phyloP scores from a whole-genome alignment of 2,888 invertebrate genomes.

The Automeris io region DNA sequence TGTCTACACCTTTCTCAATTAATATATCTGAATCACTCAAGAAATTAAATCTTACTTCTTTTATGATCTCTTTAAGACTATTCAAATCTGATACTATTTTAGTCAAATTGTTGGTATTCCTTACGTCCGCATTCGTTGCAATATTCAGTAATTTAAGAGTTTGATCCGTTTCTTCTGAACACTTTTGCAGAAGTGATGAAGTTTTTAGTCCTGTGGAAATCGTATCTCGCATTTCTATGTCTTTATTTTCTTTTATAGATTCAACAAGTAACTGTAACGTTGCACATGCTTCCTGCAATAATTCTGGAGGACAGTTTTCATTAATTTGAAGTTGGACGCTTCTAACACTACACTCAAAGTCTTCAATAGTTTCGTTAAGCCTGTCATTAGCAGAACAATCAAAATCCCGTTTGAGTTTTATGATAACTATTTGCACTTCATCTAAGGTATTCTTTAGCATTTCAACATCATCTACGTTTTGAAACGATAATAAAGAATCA shows the following conservation, averaged over 20 bases:
- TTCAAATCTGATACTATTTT: constrained; percentile 34
- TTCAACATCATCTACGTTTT: constrained; percentile 38
- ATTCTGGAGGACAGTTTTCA: constrained; percentile 54
- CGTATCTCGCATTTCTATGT: constrained; percentile 22
- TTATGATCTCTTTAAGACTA: constrained; percentile 40
- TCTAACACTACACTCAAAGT: constrained; percentile 71
- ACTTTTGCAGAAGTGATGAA: constrained; percentile 33
- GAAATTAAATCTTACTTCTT: constrained; percentile 40
- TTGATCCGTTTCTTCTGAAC: constrained; percentile 40
- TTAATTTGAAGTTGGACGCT: constrained; percentile 66
- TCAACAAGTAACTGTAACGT: constrained; percentile 52
- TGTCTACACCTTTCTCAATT: constrained; percentile 59
- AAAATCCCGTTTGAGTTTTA: constrained; percentile 59
- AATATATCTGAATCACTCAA: constrained; percentile 41
- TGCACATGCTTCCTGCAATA: constrained; percentile 61
- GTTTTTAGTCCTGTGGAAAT: constrained; percentile 19
- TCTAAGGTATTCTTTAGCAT: constrained; percentile 51
- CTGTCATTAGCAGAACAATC: constrained; percentile 49
- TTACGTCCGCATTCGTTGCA: constrained; percentile 46
- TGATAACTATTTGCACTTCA: constrained; percentile 65
- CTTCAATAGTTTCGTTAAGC: constrained; percentile 67
- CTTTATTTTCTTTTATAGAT: constrained; percentile 44
- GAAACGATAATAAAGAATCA: constrained; percentile 22
- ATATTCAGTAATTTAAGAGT: constrained; percentile 58
- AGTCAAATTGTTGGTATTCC: constrained; percentile 25